Evolutionary conservation across 1,140 invertebrate species (phyloP), one percentile per base, ranked within the genome.

Genomic region (Zaprionus inermis): DNA sequence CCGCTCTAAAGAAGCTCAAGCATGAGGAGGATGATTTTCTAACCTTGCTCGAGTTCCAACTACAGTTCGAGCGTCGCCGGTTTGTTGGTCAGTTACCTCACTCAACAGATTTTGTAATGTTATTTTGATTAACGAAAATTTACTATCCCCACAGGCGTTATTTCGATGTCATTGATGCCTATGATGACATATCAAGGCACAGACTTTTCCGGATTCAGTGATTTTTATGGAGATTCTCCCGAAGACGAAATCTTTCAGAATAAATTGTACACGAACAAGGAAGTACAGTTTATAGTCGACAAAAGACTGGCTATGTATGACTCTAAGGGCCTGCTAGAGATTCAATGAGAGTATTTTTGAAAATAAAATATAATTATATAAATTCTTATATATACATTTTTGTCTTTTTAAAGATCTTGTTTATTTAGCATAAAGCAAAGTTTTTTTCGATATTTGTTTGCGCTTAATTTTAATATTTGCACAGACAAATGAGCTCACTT

Each of bases 321-420:
- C 63, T 52, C 56, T 10, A 82, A 72, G 44, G 78, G 89, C 0
- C n/a, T 91, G 7, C 57, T 91, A 4, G 81, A 91, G 61, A 18
- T 63, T 16, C 54, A 73, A 24, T 84, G 57, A 14, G 18, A 18
- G 5, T 30, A 44, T 3, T 3, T 10, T 10, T 20, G n/a, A 1
- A 22, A 22, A 55, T 38, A 63, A 56, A 44, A 16, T 44, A 44
- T 44, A 16, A 16, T 7, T 7, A 41, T 14, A 38, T n/a, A 16
- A n/a, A n/a, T n/a, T n/a, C n/a, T n/a, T n/a, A n/a, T n/a, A n/a
- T n/a, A n/a, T n/a, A n/a, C n/a, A n/a, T n/a, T 7, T 16, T 16
- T 3, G n/a, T 41, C n/a, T n/a, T 9, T 44, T 41, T 41, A n/a
- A 41, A 41, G n/a, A 16, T 28, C 24, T 28, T 28, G 24, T 28